Base-by-base conservation (phyloP, 1,140 invertebrate species). In the Cydia amplana region DNA sequence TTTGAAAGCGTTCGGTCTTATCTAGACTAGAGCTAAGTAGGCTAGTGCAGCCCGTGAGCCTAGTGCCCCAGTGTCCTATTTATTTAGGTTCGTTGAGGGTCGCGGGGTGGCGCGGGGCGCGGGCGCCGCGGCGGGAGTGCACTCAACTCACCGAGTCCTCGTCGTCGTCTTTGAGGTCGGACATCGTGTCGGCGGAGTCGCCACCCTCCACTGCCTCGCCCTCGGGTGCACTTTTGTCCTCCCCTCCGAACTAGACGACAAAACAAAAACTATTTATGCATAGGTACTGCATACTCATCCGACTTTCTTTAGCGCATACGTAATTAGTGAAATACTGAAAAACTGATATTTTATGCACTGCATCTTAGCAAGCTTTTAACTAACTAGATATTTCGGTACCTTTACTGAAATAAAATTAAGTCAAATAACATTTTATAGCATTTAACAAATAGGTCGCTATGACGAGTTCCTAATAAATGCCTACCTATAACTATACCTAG, bases 111-210 rank as follows among this genome's bases (percentile, higher is more conserved):
- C 72, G 65, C 76, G 74, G 75, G 74, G 65, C 73, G 77, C 80
- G 83, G 76, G 74, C 72, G 65, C 77, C 36, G 36, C 36, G 9
- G 36, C 81, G 78, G 79, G 83, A 89, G 83, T 87, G 85, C 83
- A 92, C 91, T 92, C 83, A 92, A 92, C 91, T 92, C 83, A 92
- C 91, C 75, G 91, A 92, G 84, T 91, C 91, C 83, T 92, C 91
- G 78, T 92, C 91, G 78, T 92, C 91, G 82, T 92, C 91, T 82
- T 85, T 86, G 75, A 92, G 88, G 74, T 93, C 91, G 79, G 89
- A 91, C 79, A 91, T 87, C 72, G 87, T 81, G 79, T 91, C 90
- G 78, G 80, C 78, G 65, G 79, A 74, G 63, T 92, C 87, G 73
- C 84, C 83, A 55, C 83, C 86, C 77, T 87, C 86, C 76, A 77